Conservation (phyloP, 2,888 invertebrate species). For the Leptinotarsa haldemani region DNA sequence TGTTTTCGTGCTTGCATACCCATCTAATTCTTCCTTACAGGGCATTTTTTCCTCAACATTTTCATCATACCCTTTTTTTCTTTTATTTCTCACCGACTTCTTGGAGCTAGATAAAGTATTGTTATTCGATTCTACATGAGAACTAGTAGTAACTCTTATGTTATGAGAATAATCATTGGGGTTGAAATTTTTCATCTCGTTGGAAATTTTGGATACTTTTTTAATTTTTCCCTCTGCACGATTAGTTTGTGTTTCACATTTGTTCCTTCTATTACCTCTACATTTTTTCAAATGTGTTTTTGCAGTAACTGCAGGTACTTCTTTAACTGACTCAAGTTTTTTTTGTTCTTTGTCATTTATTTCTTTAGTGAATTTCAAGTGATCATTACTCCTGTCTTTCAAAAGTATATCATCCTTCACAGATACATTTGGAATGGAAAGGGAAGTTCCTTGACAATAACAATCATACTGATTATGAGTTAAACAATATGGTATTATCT, state of each 20-base stretch:
- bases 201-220: no score
- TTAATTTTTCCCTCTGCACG: no score
- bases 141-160: background rate
- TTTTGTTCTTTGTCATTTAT: no score
- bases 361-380: background rate
- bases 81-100: conserved; percentile 32
- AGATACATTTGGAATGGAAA: background rate
- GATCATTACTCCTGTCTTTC: background rate
- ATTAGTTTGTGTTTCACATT: no score
- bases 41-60: conserved; percentile 24
- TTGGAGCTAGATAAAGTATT: conserved; percentile 15
- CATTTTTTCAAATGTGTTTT: no score
- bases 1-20: conserved; percentile 2
- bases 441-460: conserved; percentile 69
- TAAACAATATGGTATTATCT: conserved; percentile 75
- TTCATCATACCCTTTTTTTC: conserved; percentile 26
- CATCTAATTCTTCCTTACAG: background rate
- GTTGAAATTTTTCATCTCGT: no score
- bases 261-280: no score
- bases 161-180: background rate
- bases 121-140: background rate
- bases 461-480: conserved; percentile 76
- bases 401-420: no score
- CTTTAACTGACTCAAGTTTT: no score
- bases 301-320: no score